Evolutionary conservation across 2,888 invertebrate species (phyloP), one percentile per base, ranked within the genome.

Genomic region (Polymixis lichenea): DNA sequence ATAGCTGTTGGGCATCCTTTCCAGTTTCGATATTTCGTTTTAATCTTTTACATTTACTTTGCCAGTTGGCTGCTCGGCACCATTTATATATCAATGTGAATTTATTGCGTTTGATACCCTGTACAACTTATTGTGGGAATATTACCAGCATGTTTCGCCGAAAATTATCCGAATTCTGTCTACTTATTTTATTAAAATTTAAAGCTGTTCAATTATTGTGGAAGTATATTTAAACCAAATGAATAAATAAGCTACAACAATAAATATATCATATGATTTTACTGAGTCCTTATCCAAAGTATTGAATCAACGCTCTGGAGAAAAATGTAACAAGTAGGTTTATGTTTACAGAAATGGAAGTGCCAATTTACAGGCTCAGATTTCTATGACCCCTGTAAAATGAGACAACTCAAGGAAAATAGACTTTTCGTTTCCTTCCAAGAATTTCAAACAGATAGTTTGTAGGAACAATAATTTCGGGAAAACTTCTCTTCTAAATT

Each of bases 21-120:
- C 49, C 49, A 28, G 19, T 62, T 61, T 13, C 80, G 32, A 66
- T 73, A 80, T 80, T 65, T 67, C 77, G 66, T 80, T 82, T 85
- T 82, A 43, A 72, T 72, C 65, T 69, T 69, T 43, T 70, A 38
- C 32, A 55, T 68, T 65, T 67, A 56, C 51, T 60, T 80, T 77
- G 28, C 82, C 70, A 71, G 69, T 71, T 76, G 82, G 82, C 82
- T 71, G 66, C 38, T 43, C 60, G 19, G n/a, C 43, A 15, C 49
- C 69, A 53, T 80, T 69, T 66, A 70, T 61, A 69, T 55, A 60
- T 70, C 73, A 49, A 78, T 58, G 62, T 32, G 55, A 68, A 72
- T 75, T 68, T 78, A 80, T 66, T 80, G 61, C 66, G 6, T 61
- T 62, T 74, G 61, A 62, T 75, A 51, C 49, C 55, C 22, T 32